phyloP scores from a whole-genome alignment of 2,888 invertebrate species.

The Lithophane ornitopus region DNA sequence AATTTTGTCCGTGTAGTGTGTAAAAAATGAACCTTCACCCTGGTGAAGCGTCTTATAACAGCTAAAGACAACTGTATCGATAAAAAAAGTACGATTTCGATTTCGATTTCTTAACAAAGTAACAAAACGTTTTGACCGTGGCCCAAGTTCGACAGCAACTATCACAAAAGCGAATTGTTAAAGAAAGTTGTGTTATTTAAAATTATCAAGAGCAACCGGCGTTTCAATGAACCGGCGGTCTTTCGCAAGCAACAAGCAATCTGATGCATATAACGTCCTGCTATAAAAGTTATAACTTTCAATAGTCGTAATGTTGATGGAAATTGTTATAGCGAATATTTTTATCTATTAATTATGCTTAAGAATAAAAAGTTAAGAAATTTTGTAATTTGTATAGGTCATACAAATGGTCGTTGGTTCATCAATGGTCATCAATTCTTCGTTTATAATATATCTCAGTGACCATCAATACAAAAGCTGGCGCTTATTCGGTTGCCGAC shows the following conservation, averaged over 20 bases:
- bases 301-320: background rate
- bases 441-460: background rate
- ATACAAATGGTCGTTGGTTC: background rate
- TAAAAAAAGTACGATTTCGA: background rate
- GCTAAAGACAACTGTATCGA: too few relatives aligned
- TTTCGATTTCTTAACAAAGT: conserved; percentile 16
- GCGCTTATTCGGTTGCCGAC: background rate
- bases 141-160: conserved; percentile 33
- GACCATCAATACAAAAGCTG: background rate
- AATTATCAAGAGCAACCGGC: conserved; percentile 46
- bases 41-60: background rate
- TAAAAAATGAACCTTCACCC: background rate
- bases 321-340: background rate
- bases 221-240: background rate
- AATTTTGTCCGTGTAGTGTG: background rate
- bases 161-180: conserved; percentile 29
- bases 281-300: background rate
- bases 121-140: conserved; percentile 28
- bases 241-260: conserved; percentile 31
- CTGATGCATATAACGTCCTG: conserved; percentile 6
- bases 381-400: background rate
- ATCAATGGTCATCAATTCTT: background rate
- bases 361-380: conserved; percentile 10
- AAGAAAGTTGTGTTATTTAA: conserved; percentile 51
- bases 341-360: background rate